These are phyloP conservation scores for Diglossa cyanea DNA, from an alignment of 2,797 vertebrate genomes.

Conservation along the genomic window DNA sequence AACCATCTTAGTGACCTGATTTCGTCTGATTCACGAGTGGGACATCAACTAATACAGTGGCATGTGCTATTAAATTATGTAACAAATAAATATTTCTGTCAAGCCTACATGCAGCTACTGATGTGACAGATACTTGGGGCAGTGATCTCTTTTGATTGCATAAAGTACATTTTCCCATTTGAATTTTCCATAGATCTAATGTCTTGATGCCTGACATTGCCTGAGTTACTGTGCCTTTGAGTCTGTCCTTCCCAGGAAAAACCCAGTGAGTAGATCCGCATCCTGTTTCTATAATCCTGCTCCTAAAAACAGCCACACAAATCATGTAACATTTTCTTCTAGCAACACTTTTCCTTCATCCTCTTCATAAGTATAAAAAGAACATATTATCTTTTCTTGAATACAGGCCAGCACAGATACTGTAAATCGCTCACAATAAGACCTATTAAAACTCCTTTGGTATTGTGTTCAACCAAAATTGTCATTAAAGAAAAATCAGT, in stretches of 20 bases:
- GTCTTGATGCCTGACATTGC: neutral
- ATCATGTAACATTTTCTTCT: constrained; percentile 6
- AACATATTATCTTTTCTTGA: constrained; percentile 20
- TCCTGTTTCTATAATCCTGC: neutral
- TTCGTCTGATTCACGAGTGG: neutral
- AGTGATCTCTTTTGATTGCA: neutral
- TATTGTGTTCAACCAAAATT: neutral
- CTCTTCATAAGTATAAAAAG: constrained; percentile 32
- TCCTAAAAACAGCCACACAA: constrained; percentile 26
- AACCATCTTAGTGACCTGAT: neutral
- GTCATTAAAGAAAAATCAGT: neutral
- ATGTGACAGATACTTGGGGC: neutral
- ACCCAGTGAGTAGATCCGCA: neutral
- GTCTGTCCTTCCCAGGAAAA: neutral
- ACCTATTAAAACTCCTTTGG: neutral
- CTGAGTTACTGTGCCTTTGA: neutral
- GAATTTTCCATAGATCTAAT: neutral
- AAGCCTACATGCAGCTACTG: neutral
- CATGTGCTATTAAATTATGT: constrained; percentile 6
- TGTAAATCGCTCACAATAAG: constrained; percentile 9
- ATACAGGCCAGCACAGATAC: neutral
- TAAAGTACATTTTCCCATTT: neutral
- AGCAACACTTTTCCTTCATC: neutral
- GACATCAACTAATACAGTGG: neutral
- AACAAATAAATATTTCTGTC: neutral